Base-by-base conservation (phyloP, 2,888 invertebrate genomes). In the Gymnoscelis rufifasciata region DNA sequence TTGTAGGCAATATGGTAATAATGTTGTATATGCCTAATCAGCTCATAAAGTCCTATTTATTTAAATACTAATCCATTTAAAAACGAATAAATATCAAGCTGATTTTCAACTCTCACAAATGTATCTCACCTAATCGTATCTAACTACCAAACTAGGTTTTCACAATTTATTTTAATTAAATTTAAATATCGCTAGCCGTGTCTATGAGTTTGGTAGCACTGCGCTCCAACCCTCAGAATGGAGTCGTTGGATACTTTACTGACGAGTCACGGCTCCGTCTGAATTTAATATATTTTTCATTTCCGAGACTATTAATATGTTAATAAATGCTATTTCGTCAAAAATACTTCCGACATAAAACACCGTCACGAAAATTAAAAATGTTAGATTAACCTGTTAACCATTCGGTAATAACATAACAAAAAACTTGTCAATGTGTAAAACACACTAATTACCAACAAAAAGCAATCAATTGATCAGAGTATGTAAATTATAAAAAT, bases 261-360 rank as follows among this genome's bases (percentile, higher is more conserved):
- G 86, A 83, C 84, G 84, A 87, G 87, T 88, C 87, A 86, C 84
- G 87, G 77, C 77, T 77, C 71, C 68, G 81, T 79, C 80, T 81
- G 86, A 83, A 83, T 87, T 86, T 88, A 84, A 87, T 87, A 84
- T 80, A 87, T 86, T 86, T 87, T 87, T 87, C 83, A 86, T 87
- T 84, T 86, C 80, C 83, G 73, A 68, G 61, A 67, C 78, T 68
- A 87, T 87, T 86, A 87, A 83, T 83, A 87, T 87, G 86, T 75
- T 76, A 86, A 87, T 86, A 73, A 74, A 81, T 74, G 68, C 71
- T 66, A 66, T 14, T 68, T 44, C 29, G 11, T 7, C 7, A 47
- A 26, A 41, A 42, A 48, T 35, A 44, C 24, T 44, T 39, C 39
- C 38, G 24, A 15, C 7, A 29, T 29, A 37, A 19, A 19, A 19